Base-by-base conservation (phyloP, 2,113 vertebrate genomes). In the Monarcha castaneiventris region DNA sequence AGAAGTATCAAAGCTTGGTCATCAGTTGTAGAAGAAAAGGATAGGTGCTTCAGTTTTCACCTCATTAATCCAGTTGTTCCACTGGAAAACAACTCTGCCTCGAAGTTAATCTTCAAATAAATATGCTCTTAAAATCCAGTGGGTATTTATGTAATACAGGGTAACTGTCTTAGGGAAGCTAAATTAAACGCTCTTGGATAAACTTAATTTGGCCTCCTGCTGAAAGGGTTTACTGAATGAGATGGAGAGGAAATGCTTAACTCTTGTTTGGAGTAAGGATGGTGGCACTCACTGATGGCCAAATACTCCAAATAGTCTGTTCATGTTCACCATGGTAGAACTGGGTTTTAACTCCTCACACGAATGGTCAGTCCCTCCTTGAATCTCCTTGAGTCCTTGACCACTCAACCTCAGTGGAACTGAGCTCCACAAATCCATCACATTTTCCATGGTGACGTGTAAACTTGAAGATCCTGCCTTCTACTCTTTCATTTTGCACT, bases 21-120 rank as follows among this genome's bases (percentile, higher is more conserved):
- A 81, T 85, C 74, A 55, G 39, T 30, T 80, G 69, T 41, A 77
- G 51, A 71, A 74, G 67, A 93, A 58, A 48, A 87, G 10, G 30
- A 68, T 22, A 88, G 85, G 44, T 89, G 46, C 46, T 94, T 95
- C 76, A 75, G 55, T 85, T 95, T 92, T 78, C 56, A 91, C 75
- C 59, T 93, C 5, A 12, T 94, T 93, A 96, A 89, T 93, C 81
- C 75, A 74, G 71, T 90, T 78, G 44, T 29, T 67, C 78, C 80
- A 35, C 84, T 89, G 90, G 89, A 86, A 94, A 94, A 92, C 56
- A 85, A 78, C 41, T 84, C 74, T 69, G 49, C 44, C 52, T 95
- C 78, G 72, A 46, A 94, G 87, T 93, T 96, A 95, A 95, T 95
- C 93, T 94, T 94, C 86, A 92, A 87, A 96, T 80, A 96, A 95